Base-by-base conservation (phyloP, 2,113 vertebrate species). In the Triplophysa siluroides region DNA sequence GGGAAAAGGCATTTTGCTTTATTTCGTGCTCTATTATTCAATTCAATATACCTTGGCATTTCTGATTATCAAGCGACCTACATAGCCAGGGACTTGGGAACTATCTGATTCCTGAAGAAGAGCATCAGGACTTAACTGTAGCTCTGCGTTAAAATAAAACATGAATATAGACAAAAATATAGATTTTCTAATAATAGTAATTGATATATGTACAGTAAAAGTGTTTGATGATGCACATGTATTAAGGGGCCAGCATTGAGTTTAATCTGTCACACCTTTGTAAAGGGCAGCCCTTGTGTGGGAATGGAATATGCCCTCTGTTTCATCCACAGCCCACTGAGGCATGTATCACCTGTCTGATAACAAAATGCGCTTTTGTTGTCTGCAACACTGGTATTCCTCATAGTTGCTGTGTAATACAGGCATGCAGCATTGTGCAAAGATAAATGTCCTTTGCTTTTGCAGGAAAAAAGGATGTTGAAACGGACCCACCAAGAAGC, bases 61-160 rank as follows among this genome's bases (percentile, higher is more conserved):
- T 11, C 79, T 81, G 21, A 24, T 72, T 81, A 78, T 79, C 67
- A 78, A 75, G 76, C 78, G 79, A 85, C 76, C 52, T 67, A 76
- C 76, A 80, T 80, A 56, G 75, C 64, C 67, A 16, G 10, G 16
- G 47, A 45, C 38, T 69, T 81, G 54, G 19, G 80, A 64, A 69
- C 65, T 72, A 67, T 3, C 78, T 79, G 83, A 83, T 82, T 78
- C 85, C 52, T 54, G 81, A 87, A 87, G 82, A 45, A 82, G 69
- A 82, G 50, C 23, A 47, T 12, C 77, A 81, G 54, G 54, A 45
- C 9, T 45, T 0, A 2, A 45, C 9, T 45, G 11, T 45, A 21
- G 54, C 7, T 6, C 50, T 52, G 16, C 16, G 4, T 52, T 18
- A 18, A 6, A 5, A 52, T 5, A 52, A 52, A 58, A 16, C 43